Conservation (phyloP, 1,140 invertebrate genomes). For the Nymphalis io region DNA sequence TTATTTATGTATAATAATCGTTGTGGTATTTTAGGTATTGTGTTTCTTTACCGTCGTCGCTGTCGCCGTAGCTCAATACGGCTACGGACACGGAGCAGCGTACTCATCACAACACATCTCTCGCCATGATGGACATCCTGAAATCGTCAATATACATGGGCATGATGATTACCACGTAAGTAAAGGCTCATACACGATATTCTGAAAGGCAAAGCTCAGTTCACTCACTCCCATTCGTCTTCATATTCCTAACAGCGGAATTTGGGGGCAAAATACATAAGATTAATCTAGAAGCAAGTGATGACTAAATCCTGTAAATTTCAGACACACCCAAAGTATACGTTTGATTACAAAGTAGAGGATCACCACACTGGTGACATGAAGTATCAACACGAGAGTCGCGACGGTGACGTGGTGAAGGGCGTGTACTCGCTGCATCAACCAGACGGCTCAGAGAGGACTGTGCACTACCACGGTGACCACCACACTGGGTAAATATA, state of each 20-base stretch:
- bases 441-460: constrained; percentile 81
- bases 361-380: constrained; percentile 70
- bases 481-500: constrained; percentile 66
- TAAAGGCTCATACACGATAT: neutral
- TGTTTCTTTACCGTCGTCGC: constrained; percentile 15
- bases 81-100: constrained; percentile 35
- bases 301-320: too few relatives aligned
- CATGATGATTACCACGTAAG: constrained; percentile 33
- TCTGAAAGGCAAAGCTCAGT: too few relatives aligned
- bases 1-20: too few relatives aligned
- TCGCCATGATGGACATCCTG: constrained; percentile 45
- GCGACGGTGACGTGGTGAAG: constrained; percentile 80
- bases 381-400: constrained; percentile 78
- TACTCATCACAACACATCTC: constrained; percentile 55
- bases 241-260: too few relatives aligned
- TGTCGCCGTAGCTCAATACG: constrained; percentile 14
- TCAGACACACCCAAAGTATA: constrained; percentile 66
- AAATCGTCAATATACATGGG: constrained; percentile 27
- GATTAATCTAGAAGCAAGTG: too few relatives aligned
- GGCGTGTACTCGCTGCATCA: constrained; percentile 81
- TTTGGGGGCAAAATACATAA: too few relatives aligned
- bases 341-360: constrained; percentile 78
- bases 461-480: constrained; percentile 62
- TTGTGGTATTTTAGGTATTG: neutral
- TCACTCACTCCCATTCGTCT: too few relatives aligned